phyloP scores from a whole-genome alignment of 35 echinoderm and acorn worm species.

The Apostichopus parvimensis region DNA sequence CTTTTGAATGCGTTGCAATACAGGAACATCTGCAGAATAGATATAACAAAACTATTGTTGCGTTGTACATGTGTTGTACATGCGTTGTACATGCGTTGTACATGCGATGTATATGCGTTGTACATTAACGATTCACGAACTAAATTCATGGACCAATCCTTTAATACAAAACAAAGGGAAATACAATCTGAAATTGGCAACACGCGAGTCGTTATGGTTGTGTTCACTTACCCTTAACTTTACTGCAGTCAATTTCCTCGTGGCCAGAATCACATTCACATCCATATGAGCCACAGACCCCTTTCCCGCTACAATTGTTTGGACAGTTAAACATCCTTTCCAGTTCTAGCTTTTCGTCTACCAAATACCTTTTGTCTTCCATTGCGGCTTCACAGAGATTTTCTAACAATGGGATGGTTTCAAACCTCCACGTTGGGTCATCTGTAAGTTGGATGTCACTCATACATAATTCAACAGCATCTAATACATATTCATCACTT shows the following conservation, averaged over 20 bases:
- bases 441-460: slow-evolving; percentile 92
- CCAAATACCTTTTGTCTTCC: slow-evolving; percentile 57
- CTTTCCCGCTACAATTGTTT: slow-evolving; percentile 84
- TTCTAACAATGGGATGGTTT: slow-evolving; percentile 79
- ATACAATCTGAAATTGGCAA: too few relatives aligned
- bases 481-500: slow-evolving; percentile 75
- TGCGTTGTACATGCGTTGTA: too few relatives aligned
- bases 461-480: slow-evolving; percentile 87
- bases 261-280: slow-evolving; percentile 74
- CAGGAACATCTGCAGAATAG: slow-evolving; percentile 54
- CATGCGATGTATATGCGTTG: too few relatives aligned
- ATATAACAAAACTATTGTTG: neutral
- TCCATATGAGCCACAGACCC: slow-evolving; percentile 65
- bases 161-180: too few relatives aligned
- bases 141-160: too few relatives aligned
- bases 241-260: slow-evolving; percentile 67
- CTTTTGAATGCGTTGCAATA: slow-evolving; percentile 68
- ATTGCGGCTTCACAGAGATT: slow-evolving; percentile 86
- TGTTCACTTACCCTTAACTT: slow-evolving; percentile 56
- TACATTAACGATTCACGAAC: too few relatives aligned
- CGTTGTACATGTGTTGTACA: too few relatives aligned
- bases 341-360: slow-evolving; percentile 43
- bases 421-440: slow-evolving; percentile 80
- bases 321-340: slow-evolving; percentile 82
- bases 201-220: too few relatives aligned